Evolutionary conservation across 2,888 invertebrate genomes (phyloP), one percentile per base, ranked within the genome.

Genomic region (Aporophyla nigra): DNA sequence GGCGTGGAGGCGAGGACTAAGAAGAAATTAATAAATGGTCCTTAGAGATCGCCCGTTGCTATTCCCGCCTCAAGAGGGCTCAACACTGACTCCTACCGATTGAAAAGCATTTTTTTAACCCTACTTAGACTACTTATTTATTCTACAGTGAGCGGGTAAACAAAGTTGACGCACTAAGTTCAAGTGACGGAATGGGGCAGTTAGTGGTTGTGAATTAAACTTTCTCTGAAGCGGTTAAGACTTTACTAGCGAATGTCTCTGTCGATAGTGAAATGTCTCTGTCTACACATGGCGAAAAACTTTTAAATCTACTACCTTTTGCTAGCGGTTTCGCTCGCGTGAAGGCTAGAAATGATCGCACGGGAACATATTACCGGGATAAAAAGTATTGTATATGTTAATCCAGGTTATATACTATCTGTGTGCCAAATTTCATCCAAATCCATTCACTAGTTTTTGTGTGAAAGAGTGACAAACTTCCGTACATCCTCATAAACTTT

Each of bases 11-110:
- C 51, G 9, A 51, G 56, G 70, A 66, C 76, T 70, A 71, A 61
- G 63, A 54, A 59, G 66, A 3, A 75, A 78, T 80, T 82, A 80
- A 81, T 80, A 83, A 85, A 80, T 77, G 76, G 67, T 71, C 71
- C 76, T 80, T 49, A 65, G 51, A 80, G 78, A 81, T 80, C 73
- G 67, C 62, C 71, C 62, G 73, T 21, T 71, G 61, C 72, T 76
- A 86, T 84, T 65, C 71, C 21, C 66, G 73, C 61, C 56, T 76
- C 72, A 59, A 86, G 80, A 76, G 69, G 73, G 59, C 76, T 84
- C 68, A 74, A 71, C 63, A 61, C 24, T 19, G 53, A 76, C 72
- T 76, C 54, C 78, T 65, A 62, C 49, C 70, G 76, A 83, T 84
- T 86, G 62, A 77, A 81, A 80, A 74, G 72, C 71, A 71, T 73